Evolutionary conservation across 2,113 vertebrate species (phyloP).

Genomic region (Rousettus leschenaultii): DNA sequence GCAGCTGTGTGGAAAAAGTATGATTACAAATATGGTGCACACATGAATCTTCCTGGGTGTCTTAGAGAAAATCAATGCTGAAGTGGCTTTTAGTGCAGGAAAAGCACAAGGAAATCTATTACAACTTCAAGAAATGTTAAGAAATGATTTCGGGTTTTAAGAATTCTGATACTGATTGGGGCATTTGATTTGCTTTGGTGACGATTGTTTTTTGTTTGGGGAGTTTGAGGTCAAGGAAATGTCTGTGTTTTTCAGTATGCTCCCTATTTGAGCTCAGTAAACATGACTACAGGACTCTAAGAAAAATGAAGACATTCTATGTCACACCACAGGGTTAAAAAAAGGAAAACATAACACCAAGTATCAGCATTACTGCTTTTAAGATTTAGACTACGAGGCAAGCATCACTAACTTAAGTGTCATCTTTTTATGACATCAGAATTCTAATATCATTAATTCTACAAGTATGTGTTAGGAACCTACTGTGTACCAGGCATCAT

Average conservation of each 20-base stretch:
- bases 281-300: neutral
- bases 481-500: neutral
- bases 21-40: neutral
- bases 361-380: neutral
- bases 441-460: conserved; percentile 1
- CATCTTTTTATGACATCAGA: neutral
- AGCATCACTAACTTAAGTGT: neutral
- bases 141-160: neutral
- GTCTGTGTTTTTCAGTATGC: neutral
- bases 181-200: neutral
- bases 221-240: neutral
- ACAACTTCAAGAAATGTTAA: neutral
- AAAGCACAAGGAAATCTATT: neutral
- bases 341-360: neutral
- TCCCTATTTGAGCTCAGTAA: neutral
- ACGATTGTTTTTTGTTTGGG: neutral
- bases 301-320: neutral
- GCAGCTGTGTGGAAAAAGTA: neutral
- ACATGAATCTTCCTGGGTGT: neutral
- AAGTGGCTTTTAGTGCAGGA: neutral
- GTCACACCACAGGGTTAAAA: neutral
- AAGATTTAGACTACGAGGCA: neutral
- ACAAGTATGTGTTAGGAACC: neutral
- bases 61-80: neutral
- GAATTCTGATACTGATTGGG: neutral